phyloP scores from a whole-genome alignment of 2,113 vertebrate species.

The Gadus macrocephalus region DNA sequence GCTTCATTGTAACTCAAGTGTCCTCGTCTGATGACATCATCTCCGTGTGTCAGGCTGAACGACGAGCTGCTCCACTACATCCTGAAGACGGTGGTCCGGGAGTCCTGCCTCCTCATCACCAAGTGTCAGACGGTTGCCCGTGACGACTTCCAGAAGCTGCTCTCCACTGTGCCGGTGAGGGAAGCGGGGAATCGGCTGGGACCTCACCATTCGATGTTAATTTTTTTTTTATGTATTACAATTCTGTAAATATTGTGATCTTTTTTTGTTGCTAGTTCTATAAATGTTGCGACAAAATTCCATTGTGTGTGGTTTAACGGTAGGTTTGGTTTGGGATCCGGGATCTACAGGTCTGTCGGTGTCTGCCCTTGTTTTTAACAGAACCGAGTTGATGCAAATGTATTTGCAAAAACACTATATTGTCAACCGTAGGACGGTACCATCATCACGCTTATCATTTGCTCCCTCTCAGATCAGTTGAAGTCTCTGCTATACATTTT shows the following conservation, averaged over 20 bases:
- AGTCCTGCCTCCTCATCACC: constrained; percentile 97
- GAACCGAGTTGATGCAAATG: not conserved
- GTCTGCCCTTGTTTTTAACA: no score
- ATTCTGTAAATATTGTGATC: no score
- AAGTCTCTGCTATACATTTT: not conserved
- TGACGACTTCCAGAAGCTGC: constrained; percentile 97
- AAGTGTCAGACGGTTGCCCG: constrained; percentile 98
- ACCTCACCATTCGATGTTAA: not conserved
- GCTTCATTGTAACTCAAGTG: not conserved
- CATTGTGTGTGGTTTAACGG: no score
- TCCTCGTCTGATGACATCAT: not conserved
- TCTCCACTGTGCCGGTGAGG: constrained; percentile 96
- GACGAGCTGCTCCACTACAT: constrained; percentile 97
- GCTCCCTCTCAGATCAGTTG: not conserved
- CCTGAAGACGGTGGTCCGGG: constrained; percentile 95
- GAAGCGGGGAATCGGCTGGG: constrained; percentile 1
- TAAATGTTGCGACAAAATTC: not conserved
- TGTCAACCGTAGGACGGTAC: no score
- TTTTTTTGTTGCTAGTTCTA: no score
- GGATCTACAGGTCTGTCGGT: no score
- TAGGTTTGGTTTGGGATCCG: no score
- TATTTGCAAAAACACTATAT: not conserved
- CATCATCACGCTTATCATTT: not conserved
- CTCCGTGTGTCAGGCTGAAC: constrained; percentile 76
- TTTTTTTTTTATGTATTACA: no score